phyloP scores from a whole-genome alignment of 2,888 invertebrate genomes.

The Leptura quadrifasciata region DNA sequence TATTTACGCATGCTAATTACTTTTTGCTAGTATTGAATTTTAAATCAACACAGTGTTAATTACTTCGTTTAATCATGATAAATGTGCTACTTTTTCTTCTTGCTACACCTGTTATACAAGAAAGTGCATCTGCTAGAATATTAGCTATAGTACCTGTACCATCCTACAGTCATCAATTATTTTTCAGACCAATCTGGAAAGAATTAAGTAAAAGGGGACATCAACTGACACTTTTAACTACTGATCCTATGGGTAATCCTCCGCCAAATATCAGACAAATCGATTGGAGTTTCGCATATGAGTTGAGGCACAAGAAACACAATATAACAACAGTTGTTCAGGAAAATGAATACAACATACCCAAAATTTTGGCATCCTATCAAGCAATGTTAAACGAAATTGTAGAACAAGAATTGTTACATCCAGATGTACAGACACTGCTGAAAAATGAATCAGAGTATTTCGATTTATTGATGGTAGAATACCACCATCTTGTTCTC shows the following conservation, averaged over 20 bases:
- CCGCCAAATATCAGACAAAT: slow-evolving; percentile 69
- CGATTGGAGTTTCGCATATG: slow-evolving; percentile 66
- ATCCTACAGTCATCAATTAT: slow-evolving; percentile 73
- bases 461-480: slow-evolving; percentile 63
- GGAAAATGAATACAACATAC: slow-evolving; percentile 42
- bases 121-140: slow-evolving; percentile 51
- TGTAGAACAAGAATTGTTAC: slow-evolving; percentile 49
- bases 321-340: slow-evolving; percentile 45
- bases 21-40: neutral
- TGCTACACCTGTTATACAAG: neutral
- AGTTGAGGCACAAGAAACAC: slow-evolving; percentile 47
- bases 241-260: slow-evolving; percentile 70
- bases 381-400: slow-evolving; percentile 48
- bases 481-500: slow-evolving; percentile 53
- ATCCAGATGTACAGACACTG: slow-evolving; percentile 55
- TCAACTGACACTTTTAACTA: slow-evolving; percentile 73
- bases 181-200: slow-evolving; percentile 72
- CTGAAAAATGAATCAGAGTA: slow-evolving; percentile 51
- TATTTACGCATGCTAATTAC: neutral
- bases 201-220: slow-evolving; percentile 74
- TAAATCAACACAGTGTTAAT: neutral
- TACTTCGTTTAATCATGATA: neutral
- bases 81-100: neutral
- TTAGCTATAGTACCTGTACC: slow-evolving; percentile 57
- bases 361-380: slow-evolving; percentile 45